Evolutionary conservation across 1,140 invertebrate genomes (phyloP).

Genomic region (Drosophila arizonae): DNA sequence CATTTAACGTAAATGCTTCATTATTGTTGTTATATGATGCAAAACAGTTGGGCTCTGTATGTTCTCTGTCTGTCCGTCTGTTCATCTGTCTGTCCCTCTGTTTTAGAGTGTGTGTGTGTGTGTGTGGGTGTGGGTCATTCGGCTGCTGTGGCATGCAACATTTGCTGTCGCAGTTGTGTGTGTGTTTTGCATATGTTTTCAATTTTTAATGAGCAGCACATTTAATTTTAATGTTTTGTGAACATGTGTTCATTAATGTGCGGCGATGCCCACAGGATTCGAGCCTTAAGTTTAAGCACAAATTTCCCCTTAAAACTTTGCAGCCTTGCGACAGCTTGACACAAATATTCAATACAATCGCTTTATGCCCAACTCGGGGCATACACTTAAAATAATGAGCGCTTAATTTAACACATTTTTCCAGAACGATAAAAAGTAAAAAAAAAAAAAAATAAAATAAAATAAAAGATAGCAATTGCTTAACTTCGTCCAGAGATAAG

Average conservation of each 20-base stretch:
- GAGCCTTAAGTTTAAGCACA: conserved; percentile 11
- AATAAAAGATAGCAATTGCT: conserved; percentile 33
- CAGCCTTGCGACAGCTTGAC: conserved; percentile 24
- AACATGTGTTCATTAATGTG: conserved; percentile 78
- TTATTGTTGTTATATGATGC: conserved; percentile 76
- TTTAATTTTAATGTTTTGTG: conserved; percentile 77
- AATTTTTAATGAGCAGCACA: conserved; percentile 75
- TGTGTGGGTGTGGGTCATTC: conserved; percentile 13
- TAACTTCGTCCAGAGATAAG: conserved; percentile 53
- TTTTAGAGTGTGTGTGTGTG: conserved; percentile 11
- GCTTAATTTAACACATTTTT: conserved; percentile 76
- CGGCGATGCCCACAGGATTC: conserved; percentile 21
- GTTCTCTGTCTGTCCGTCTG: conserved; percentile 25
- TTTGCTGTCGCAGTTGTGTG: conserved; percentile 36
- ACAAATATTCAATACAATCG: conserved; percentile 55
- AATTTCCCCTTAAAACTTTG: not conserved
- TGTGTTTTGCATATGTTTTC: conserved; percentile 61
- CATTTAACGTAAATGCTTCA: conserved; percentile 79
- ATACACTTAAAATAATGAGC: conserved; percentile 78
- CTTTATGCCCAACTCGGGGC: conserved; percentile 7
- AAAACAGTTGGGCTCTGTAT: conserved; percentile 23
- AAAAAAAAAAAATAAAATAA: not conserved
- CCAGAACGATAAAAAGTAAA: not conserved
- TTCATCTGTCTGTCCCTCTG: conserved; percentile 15
- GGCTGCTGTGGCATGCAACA: conserved; percentile 35